Base-by-base conservation (phyloP, 2,888 invertebrate species). In the Cerceris rybyensis region DNA sequence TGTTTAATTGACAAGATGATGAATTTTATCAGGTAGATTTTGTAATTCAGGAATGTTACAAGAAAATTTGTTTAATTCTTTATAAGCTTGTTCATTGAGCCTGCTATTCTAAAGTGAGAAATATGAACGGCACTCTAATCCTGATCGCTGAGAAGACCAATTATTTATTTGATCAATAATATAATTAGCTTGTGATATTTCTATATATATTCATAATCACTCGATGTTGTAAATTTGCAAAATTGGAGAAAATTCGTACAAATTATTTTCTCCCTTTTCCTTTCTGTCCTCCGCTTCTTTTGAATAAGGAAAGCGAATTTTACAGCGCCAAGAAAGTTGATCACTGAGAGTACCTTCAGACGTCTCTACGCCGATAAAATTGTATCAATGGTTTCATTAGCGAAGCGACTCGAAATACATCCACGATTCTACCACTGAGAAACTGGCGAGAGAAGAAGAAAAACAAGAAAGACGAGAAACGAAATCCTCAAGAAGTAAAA, bases 311-410 rank as follows among this genome's bases (percentile, higher is more conserved):
- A 65, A 65, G 58, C 64, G 64, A 65, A 58, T 71, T 50, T 58
- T 58, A 58, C n/a, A 49, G 50, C 17, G 16, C 7, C 8, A 43
- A 39, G 46, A 55, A 54, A 55, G 63, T 55, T 63, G 63, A 70
- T 70, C 70, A 55, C 39, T 9, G 43, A 55, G 17, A 28, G 7
- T 4, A 13, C 60, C 42, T 61, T n/a, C 14, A 16, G 28, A 58
- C 11, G 63, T 13, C 58, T 66, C 7, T 50, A 54, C 28, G 61
- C 41, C 66, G 17, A 43, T 49, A 75, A 70, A 82, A 83, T 72
- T 72, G 75, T 83, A 80, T 81, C 81, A 78, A 67, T 77, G 78
- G 80, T 82, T 83, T 67, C 80, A 80, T 83, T 83, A 78, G 73
- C 75, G 78, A 46, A 71, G 71, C 78, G 75, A 61, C 13, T 17